Base-by-base conservation (phyloP, 2,113 vertebrate genomes). In the Manacus vitellinus region DNA sequence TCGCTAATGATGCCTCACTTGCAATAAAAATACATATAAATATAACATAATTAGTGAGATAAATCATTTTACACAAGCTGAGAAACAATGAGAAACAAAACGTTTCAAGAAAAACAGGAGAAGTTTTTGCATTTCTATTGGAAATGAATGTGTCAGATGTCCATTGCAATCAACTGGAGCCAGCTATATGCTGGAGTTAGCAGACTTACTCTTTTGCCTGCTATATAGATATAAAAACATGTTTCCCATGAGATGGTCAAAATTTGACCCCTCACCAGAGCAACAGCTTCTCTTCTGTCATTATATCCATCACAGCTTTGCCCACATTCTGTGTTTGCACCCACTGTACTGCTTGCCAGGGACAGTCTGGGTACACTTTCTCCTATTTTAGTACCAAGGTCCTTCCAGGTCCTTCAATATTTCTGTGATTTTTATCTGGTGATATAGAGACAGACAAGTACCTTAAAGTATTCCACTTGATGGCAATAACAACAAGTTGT, bases 131-230 rank as follows among this genome's bases (percentile, higher is more conserved):
- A 56, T 72, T 88, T 39, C 22, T 20, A 17, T 31, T 30, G 52
- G 30, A 86, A 83, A 65, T 33, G 1, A 90, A 70, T 52, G 12
- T 70, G 9, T 23, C n/a, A 74, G 35, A 30, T 54, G 9, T 58
- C 54, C 23, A 35, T 6, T 51, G 54, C 0, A 3, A 86, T 37
- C 3, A 4, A 9, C 30, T 37, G 24, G 30, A 86, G 12, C 0
- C 0, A 11, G 13, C 3, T 46, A 56, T 78, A 24, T 43, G 21
- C 30, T 90, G 35, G 25, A 68, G 39, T 39, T 47, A 15, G 10
- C 12, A 80, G 73, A 25, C n/a, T 78, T 58, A 33, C 10, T 66
- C 6, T 78, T 89, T 55, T 46, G 31, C 20, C 9, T 43, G 33
- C 23, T 73, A 4, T 10, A 11, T 31, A 54, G 35, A 63, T 8